Conservation (phyloP, 2,888 invertebrate genomes). For the Melieria picta region DNA sequence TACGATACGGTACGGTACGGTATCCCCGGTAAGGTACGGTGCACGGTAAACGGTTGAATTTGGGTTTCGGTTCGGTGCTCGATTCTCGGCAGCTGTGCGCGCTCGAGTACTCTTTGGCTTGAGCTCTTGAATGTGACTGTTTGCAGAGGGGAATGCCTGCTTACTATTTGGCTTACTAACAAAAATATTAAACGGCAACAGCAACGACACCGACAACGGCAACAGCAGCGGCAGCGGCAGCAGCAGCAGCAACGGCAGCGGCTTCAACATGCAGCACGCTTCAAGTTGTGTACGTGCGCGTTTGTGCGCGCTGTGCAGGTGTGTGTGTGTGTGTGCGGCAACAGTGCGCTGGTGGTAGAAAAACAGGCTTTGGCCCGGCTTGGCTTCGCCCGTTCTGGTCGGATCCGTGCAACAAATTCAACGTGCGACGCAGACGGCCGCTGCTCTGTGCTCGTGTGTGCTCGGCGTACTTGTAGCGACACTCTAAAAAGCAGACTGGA, state of each 20-base stretch:
- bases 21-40: constrained; percentile 32
- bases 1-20: constrained; percentile 9
- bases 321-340: not conserved
- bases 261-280: not conserved
- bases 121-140: constrained; percentile 68
- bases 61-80: constrained; percentile 18
- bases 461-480: not conserved
- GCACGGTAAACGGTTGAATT: not conserved
- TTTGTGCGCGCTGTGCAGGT: not conserved
- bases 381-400: not conserved
- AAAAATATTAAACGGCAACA: constrained; percentile 55
- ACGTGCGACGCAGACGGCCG: not conserved
- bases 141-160: constrained; percentile 68
- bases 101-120: constrained; percentile 67
- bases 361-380: not conserved
- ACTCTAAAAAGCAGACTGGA: no score
- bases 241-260: constrained; percentile 3
- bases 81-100: constrained; percentile 45
- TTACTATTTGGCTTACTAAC: constrained; percentile 68
- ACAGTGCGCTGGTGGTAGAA: constrained; percentile 5
- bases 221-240: not conserved
- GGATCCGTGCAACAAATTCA: not conserved
- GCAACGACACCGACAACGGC: not conserved
- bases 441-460: not conserved
- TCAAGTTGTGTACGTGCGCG: not conserved